Evolutionary conservation across 2,888 invertebrate genomes (phyloP).

Genomic region (Eupithecia tripunctaria): DNA sequence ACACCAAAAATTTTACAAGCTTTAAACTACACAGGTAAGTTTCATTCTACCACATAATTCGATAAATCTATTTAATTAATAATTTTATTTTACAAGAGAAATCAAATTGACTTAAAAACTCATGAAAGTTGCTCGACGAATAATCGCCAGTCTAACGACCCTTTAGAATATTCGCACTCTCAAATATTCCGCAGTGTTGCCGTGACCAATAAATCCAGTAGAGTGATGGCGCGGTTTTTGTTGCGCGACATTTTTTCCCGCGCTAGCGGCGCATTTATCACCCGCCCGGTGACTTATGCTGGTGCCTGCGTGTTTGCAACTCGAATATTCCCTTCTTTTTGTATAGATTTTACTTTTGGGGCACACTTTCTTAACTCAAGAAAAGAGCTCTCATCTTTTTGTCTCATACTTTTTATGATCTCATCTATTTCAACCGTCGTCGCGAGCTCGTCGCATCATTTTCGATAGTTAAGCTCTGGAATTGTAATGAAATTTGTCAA

Average conservation of each 20-base stretch:
- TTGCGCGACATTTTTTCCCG: constrained; percentile 83
- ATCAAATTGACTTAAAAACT: neutral
- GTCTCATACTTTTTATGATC: neutral
- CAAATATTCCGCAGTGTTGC: constrained; percentile 76
- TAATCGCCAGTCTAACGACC: constrained; percentile 21
- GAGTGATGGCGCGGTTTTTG: constrained; percentile 81
- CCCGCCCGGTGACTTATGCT: constrained; percentile 73
- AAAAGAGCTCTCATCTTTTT: constrained; percentile 4
- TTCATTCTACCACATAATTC: neutral
- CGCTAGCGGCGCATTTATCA: constrained; percentile 81
- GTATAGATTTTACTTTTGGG: constrained; percentile 23
- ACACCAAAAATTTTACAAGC: too few relatives aligned
- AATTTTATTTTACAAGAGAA: neutral
- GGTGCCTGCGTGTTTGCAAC: constrained; percentile 48
- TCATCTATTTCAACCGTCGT: neutral
- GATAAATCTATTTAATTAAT: neutral
- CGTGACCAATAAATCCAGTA: constrained; percentile 77
- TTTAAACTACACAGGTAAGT: neutral
- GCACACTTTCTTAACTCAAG: constrained; percentile 16
- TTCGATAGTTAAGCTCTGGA: constrained; percentile 13
- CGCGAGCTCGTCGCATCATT: too few relatives aligned
- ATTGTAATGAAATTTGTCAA: constrained; percentile 15
- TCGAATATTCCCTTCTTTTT: constrained; percentile 54
- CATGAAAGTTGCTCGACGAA: constrained; percentile 6
- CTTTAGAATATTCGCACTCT: constrained; percentile 67